Evolutionary conservation across 2,888 invertebrate species (phyloP).

Genomic region (Pachydiplax longipennis): DNA sequence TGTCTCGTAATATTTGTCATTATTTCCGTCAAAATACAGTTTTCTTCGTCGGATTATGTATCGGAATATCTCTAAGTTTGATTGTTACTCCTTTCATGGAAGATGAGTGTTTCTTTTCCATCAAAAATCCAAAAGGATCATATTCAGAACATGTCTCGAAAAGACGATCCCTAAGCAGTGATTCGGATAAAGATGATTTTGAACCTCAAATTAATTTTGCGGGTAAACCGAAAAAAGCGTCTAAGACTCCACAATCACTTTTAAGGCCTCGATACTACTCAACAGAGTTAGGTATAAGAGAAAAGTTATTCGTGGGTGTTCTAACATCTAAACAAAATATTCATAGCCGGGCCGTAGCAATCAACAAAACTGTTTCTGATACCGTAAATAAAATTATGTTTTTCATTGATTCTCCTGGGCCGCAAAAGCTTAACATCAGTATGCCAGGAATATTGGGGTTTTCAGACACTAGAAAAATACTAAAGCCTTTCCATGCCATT

Average conservation of each 20-base stretch:
- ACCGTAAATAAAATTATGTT: slow-evolving; percentile 84
- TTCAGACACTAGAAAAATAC: slow-evolving; percentile 77
- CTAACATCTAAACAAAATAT: slow-evolving; percentile 78
- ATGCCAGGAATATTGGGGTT: slow-evolving; percentile 82
- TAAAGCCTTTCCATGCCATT: slow-evolving; percentile 85
- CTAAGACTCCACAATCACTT: slow-evolving; percentile 67
- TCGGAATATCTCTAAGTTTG: slow-evolving; percentile 67
- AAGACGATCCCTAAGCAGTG: slow-evolving; percentile 49
- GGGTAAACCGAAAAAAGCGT: slow-evolving; percentile 60
- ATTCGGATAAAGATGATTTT: slow-evolving; percentile 57
- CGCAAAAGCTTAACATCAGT: slow-evolving; percentile 58
- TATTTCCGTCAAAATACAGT: slow-evolving; percentile 61
- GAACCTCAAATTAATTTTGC: slow-evolving; percentile 62
- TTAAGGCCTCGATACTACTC: slow-evolving; percentile 91
- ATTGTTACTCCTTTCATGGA: slow-evolving; percentile 62
- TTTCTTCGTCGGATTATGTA: slow-evolving; percentile 65
- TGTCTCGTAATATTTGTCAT: neutral
- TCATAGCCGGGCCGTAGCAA: slow-evolving; percentile 76
- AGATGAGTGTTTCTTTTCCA: slow-evolving; percentile 51
- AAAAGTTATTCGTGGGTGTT: slow-evolving; percentile 86
- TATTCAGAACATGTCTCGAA: slow-evolving; percentile 49
- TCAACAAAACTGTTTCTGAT: slow-evolving; percentile 89
- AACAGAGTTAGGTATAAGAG: slow-evolving; percentile 92
- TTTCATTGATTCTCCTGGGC: slow-evolving; percentile 69
- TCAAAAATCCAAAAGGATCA: slow-evolving; percentile 47